Percentiles rank a stretch among this genome's conserved stretches.
These are phyloP conservation scores for Mythimna pallens DNA, from an alignment of 2,888 invertebrate genomes.

Conservation along the genomic window DNA sequence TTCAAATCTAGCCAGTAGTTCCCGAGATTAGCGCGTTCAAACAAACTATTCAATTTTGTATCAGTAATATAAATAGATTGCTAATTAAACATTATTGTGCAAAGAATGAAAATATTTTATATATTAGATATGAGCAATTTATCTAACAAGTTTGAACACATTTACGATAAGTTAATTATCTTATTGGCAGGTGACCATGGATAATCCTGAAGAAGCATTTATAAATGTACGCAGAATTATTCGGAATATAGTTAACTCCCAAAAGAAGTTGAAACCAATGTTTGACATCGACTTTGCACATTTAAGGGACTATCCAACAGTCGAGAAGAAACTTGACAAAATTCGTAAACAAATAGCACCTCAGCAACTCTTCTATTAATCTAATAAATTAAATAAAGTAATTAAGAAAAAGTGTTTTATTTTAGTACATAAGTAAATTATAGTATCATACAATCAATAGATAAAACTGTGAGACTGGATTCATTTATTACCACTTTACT, in stretches of 20 bases:
- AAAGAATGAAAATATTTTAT: too few species aligned
- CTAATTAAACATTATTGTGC: too few species aligned
- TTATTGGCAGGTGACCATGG: constrained; percentile 78
- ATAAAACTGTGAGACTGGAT: constrained; percentile 77
- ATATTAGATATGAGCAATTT: too few species aligned
- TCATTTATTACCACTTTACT: constrained; percentile 79
- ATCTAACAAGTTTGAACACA: background rate
- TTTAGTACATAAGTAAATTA: constrained; percentile 82
- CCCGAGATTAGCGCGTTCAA: too few species aligned
- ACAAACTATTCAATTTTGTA: background rate
- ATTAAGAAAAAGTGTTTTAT: constrained; percentile 76
- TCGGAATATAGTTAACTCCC: constrained; percentile 77
- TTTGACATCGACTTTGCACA: constrained; percentile 83
- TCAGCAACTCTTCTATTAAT: constrained; percentile 78
- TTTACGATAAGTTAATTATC: background rate
- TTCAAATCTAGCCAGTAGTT: too few species aligned
- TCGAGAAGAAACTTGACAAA: constrained; percentile 72
- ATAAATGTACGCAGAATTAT: constrained; percentile 79
- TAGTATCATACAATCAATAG: constrained; percentile 80
- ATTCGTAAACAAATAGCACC: constrained; percentile 83
- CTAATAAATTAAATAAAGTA: constrained; percentile 58
- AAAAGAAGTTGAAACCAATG: constrained; percentile 79
- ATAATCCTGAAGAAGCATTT: constrained; percentile 79
- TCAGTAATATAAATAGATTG: too few species aligned
- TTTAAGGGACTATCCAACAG: constrained; percentile 71